A percentile compares a stretch with the other conserved stretches of the same genome.
Conservation (phyloP, 2,797 vertebrate genomes). For the Semotilus atromaculatus region DNA sequence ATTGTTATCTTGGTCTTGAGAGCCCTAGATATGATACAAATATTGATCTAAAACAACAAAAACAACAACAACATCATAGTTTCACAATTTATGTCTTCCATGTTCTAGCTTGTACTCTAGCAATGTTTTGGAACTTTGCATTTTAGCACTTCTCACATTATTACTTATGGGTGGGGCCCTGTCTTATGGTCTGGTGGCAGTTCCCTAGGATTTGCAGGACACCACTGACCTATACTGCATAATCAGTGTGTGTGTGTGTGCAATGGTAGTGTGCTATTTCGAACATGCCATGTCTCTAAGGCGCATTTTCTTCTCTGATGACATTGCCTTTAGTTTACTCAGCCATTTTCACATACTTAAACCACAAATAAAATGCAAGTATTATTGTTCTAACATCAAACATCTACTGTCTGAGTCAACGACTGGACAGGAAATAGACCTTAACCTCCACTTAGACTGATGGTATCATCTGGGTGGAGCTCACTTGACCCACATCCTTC, state of each 20-base stretch:
- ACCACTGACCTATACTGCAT: not conserved
- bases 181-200: not conserved
- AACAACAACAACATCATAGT: not conserved
- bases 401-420: not conserved
- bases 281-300: not conserved
- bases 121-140: not conserved
- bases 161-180: not conserved
- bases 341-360: conserved; percentile 47
- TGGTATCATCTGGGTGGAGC: conserved; percentile 66
- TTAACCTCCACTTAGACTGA: conserved; percentile 67
- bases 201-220: not conserved
- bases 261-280: not conserved
- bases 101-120: not conserved
- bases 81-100: not conserved
- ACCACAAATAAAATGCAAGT: conserved; percentile 61
- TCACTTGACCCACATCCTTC: conserved; percentile 72
- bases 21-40: not conserved
- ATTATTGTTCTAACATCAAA: conserved; percentile 42
- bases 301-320: not conserved
- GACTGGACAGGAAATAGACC: conserved; percentile 58
- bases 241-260: not conserved
- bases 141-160: not conserved
- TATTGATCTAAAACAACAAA: not conserved
- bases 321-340: not conserved
- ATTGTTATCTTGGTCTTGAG: not conserved